Percentiles rank a stretch among this genome's conserved stretches.
Conservation (phyloP, 2,113 vertebrate genomes). For the Laticauda laticaudata region DNA sequence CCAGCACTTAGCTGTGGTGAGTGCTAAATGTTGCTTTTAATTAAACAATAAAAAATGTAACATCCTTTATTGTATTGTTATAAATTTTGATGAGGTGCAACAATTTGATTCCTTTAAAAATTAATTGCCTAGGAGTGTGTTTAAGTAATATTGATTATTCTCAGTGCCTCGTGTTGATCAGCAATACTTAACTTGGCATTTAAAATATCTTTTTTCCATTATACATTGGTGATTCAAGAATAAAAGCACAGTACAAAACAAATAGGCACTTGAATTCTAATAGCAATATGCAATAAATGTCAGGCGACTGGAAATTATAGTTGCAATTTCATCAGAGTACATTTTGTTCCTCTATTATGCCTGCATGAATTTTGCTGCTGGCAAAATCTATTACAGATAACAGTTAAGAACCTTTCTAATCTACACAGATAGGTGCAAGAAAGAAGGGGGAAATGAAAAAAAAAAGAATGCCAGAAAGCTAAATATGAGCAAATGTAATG, state of each 20-base stretch:
- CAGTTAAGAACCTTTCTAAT: conserved; percentile 84
- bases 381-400: conserved; percentile 88
- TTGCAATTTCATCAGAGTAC: conserved; percentile 83
- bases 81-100: conserved; percentile 73
- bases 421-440: conserved; percentile 75
- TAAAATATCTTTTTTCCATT: conserved; percentile 84
- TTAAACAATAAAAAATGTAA: conserved; percentile 80
- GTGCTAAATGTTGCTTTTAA: conserved; percentile 79
- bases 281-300: conserved; percentile 86
- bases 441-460: background rate
- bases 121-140: conserved; percentile 78
- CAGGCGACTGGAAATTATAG: conserved; percentile 86
- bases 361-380: conserved; percentile 83
- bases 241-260: conserved; percentile 83
- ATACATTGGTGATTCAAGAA: conserved; percentile 80
- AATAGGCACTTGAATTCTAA: conserved; percentile 88
- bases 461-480: conserved; percentile 70
- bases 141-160: conserved; percentile 83
- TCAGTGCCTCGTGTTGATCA: conserved; percentile 69
- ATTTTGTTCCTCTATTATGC: conserved; percentile 85
- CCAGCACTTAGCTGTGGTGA: conserved; percentile 62
- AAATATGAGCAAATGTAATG: conserved; percentile 77
- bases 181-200: conserved; percentile 79
- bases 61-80: conserved; percentile 71
- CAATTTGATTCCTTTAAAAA: conserved; percentile 79